Evolutionary conservation across 2,113 vertebrate species (phyloP).

Genomic region (Prochilodus magdalenae): DNA sequence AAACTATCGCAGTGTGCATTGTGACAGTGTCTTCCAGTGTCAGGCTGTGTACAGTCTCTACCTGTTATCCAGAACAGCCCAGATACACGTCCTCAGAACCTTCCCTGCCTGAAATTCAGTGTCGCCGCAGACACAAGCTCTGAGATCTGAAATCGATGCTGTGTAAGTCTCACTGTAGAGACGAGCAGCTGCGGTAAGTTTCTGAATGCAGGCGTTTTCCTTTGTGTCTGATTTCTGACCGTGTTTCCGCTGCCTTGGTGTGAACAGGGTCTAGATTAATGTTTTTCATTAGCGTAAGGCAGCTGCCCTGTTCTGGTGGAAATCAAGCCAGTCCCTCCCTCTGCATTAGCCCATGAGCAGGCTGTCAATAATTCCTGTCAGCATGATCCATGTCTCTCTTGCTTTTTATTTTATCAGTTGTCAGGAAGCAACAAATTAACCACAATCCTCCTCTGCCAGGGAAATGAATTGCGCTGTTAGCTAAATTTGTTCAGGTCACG

Average conservation of each 20-base stretch:
- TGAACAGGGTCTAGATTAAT: conserved; percentile 25
- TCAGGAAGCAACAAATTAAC: conserved; percentile 7
- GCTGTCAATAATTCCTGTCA: conserved; percentile 34
- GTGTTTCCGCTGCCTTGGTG: not conserved
- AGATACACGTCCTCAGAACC: too few relatives aligned
- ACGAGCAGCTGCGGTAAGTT: not conserved
- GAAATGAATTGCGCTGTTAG: conserved; percentile 8
- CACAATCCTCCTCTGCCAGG: not conserved
- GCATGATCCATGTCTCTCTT: conserved; percentile 18
- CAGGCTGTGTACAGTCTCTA: too few relatives aligned
- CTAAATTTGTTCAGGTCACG: not conserved
- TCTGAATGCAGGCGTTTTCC: not conserved
- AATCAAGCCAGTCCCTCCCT: conserved; percentile 22
- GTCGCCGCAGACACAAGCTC: not conserved
- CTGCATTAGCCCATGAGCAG: conserved; percentile 13
- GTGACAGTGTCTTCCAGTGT: too few relatives aligned
- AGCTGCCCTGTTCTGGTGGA: not conserved
- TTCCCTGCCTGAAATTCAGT: not conserved
- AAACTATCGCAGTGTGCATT: too few relatives aligned
- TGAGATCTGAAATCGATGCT: not conserved
- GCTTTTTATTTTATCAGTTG: not conserved
- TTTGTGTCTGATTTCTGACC: not conserved
- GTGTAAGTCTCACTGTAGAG: not conserved
- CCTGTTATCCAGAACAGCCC: too few relatives aligned
- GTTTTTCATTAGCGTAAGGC: conserved; percentile 38